A percentile compares a stretch with the other conserved stretches of the same genome.
These are phyloP conservation scores for Toxostoma redivivum DNA, from an alignment of 2,113 vertebrate species.

Conservation along the genomic window DNA sequence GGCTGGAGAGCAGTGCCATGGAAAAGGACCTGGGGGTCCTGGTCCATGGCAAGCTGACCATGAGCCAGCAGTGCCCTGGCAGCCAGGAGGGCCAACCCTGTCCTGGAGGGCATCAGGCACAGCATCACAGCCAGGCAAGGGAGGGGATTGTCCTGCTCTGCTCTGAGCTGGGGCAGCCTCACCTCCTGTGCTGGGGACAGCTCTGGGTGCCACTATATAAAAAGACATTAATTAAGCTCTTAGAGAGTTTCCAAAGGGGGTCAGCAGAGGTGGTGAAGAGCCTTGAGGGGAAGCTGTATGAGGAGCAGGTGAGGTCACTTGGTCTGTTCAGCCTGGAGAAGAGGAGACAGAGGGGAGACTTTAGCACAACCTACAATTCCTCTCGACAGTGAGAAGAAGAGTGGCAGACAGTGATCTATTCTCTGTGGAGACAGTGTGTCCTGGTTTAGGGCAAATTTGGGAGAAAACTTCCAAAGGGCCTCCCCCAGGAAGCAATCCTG, in stretches of 20 bases:
- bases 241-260: no score
- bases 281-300: rapidly evolving
- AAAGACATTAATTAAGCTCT: rapidly evolving
- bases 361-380: no score
- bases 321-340: background rate
- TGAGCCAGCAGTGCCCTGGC: background rate
- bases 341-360: background rate
- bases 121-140: rapidly evolving
- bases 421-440: background rate
- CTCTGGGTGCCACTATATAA: rapidly evolving
- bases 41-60: rapidly evolving
- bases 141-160: background rate
- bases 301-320: background rate
- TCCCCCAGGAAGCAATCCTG: no score
- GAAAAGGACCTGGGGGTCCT: rapidly evolving
- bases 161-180: rapidly evolving
- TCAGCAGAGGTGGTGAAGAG: background rate
- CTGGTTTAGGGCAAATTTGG: no score
- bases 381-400: background rate
- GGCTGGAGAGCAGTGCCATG: rapidly evolving
- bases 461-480: no score
- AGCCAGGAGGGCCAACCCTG: rapidly evolving
- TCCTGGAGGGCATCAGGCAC: background rate
- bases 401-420: background rate
- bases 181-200: rapidly evolving